Evolutionary conservation across 2,113 vertebrate genomes (phyloP), one percentile per base, ranked within the genome.

Genomic region (Leptobrachium leishanense): DNA sequence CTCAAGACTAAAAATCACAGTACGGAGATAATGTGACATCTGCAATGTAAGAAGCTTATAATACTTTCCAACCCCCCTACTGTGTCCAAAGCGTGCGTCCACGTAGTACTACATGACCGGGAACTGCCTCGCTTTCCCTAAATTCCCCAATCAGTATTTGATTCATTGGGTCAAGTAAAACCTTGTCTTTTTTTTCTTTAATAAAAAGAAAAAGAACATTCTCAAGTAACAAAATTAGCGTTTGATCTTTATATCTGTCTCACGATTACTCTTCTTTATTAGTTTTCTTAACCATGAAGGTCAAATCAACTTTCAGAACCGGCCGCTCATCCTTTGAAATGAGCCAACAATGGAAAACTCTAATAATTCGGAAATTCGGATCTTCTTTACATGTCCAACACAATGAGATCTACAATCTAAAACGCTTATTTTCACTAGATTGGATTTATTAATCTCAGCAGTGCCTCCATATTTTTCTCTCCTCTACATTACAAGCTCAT

Each of bases 1-100:
- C 75, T 59, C 11, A 59, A 40, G 69, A 54, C 31, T 71, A 69
- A 41, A 44, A 77, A 13, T 69, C 43, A 65, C 73, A 53, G 53
- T 57, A 20, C 64, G 20, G n/a, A 31, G 66, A 54, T 43, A 65
- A 67, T 31, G 44, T 15, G 42, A 31, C 50, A 39, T 53, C 8
- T 54, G 50, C 31, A 71, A 69, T 20, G n/a, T 20, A 46, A 68
- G 46, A 41, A 77, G 65, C 41, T 68, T 59, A 69, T 43, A 50
- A 76, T 59, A 53, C 62, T 39, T 53, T 59, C 11, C 55, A 2
- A 59, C 55, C 10, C 55, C 20, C 55, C 13, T 59, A 12, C 55
- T 59, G 55, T 59, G 55, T 59, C 11, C 55, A 11, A 59, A 59
- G 55, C 2, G 46, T 50, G 46, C 46, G 20, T 31, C 20, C 20